A percentile compares a stretch with the other conserved stretches of the same genome.
These are phyloP conservation scores for Ericerus pela DNA, from an alignment of 1,140 invertebrate genomes.

Conservation along the genomic window DNA sequence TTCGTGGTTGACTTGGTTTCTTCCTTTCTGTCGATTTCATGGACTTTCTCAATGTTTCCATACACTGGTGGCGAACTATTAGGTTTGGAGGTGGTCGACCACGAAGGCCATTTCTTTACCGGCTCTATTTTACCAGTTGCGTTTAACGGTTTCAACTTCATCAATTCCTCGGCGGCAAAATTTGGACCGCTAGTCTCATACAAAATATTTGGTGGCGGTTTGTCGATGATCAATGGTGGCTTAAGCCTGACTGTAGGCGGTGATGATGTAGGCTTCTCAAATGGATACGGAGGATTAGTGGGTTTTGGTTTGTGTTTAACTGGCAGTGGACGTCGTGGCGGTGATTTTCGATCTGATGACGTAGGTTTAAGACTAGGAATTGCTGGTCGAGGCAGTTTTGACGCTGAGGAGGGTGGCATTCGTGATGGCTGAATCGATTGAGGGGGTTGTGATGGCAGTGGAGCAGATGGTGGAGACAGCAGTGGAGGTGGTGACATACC, in stretches of 20 bases:
- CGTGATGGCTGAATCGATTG: no score
- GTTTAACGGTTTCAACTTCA: constrained; percentile 1
- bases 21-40: neutral
- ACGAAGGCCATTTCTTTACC: constrained; percentile 18
- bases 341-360: constrained; percentile 5
- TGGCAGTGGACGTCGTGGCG: constrained; percentile 17
- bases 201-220: constrained; percentile 1
- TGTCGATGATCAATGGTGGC: constrained; percentile 2
- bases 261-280: constrained; percentile 23
- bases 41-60: neutral
- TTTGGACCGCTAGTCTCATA: neutral
- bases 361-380: constrained; percentile 10
- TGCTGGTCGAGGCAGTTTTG: no score
- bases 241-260: neutral
- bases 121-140: constrained; percentile 15
- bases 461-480: neutral
- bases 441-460: constrained; percentile 7
- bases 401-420: no score
- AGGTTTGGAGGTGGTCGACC: constrained; percentile 8
- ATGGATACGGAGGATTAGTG: constrained; percentile 25
- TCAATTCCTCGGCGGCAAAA: constrained; percentile 1
- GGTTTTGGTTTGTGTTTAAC: constrained; percentile 10
- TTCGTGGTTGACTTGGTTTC: no score
- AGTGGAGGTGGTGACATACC: constrained; percentile 24
- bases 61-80: neutral